These are phyloP conservation scores for Drosophila bunnanda DNA, from an alignment of 2,888 invertebrate species.

Conservation along the genomic window DNA sequence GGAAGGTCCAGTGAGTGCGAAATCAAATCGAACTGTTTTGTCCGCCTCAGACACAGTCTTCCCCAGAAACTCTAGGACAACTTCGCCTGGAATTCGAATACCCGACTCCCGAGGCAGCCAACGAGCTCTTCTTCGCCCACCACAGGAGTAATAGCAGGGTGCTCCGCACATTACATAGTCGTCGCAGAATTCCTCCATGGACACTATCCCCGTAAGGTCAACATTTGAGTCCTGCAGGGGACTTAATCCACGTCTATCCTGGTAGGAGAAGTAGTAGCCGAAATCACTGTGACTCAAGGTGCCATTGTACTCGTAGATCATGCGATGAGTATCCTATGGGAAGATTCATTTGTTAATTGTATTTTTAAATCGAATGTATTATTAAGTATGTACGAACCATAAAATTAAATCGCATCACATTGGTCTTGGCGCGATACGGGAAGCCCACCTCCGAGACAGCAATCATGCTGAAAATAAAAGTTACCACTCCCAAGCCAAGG, in stretches of 20 bases:
- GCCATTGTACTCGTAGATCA: constrained; percentile 81
- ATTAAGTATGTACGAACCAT: constrained; percentile 79
- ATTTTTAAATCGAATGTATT: accelerated
- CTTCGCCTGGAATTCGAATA: constrained; percentile 48
- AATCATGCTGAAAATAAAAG: constrained; percentile 76
- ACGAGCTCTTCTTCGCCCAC: constrained; percentile 40
- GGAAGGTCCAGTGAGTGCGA: constrained; percentile 68
- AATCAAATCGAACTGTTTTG: constrained; percentile 59
- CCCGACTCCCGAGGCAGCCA: constrained; percentile 69
- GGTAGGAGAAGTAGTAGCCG: constrained; percentile 84
- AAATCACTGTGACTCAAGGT: constrained; percentile 82
- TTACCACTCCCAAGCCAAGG: constrained; percentile 74
- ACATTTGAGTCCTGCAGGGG: constrained; percentile 52
- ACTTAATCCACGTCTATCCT: constrained; percentile 80
- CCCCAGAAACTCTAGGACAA: constrained; percentile 59
- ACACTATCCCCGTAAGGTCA: constrained; percentile 59
- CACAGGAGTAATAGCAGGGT: constrained; percentile 69
- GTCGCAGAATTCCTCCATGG: constrained; percentile 59
- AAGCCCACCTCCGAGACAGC: constrained; percentile 86
- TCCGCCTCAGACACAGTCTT: constrained; percentile 40
- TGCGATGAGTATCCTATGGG: constrained; percentile 84
- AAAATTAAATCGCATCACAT: constrained; percentile 84
- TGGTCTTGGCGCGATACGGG: constrained; percentile 86
- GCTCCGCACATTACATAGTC: constrained; percentile 77
- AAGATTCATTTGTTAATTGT: not conserved